phyloP scores from a whole-genome alignment of 2,113 vertebrate species.

The Planiliza haematocheilus region DNA sequence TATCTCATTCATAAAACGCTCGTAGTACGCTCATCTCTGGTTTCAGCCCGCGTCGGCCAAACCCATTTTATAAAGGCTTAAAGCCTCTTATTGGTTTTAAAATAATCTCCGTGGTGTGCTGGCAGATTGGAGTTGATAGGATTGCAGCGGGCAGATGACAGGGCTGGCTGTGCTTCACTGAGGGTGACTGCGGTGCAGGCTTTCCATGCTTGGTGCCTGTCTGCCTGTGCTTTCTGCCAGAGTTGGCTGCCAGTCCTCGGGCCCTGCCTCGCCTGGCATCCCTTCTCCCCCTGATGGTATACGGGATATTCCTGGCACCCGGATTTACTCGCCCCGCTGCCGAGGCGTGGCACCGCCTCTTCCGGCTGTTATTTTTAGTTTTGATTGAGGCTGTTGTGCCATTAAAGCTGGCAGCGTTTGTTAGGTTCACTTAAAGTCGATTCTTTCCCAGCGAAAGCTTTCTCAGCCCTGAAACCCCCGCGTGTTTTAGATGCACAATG shows the following conservation, averaged over 20 bases:
- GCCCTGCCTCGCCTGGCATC: slow-evolving; percentile 61
- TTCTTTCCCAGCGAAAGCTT: slow-evolving; percentile 37
- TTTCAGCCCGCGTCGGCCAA: slow-evolving; percentile 38
- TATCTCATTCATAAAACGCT: slow-evolving; percentile 41
- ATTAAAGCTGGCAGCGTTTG: slow-evolving; percentile 38
- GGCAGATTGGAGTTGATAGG: slow-evolving; percentile 63
- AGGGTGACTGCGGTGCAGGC: slow-evolving; percentile 52
- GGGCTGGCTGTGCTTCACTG: slow-evolving; percentile 46
- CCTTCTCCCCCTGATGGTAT: slow-evolving; percentile 45
- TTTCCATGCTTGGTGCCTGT: slow-evolving; percentile 64
- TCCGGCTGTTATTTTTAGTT: slow-evolving; percentile 74
- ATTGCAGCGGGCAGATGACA: slow-evolving; percentile 60
- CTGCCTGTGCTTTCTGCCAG: slow-evolving; percentile 56
- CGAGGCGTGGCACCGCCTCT: slow-evolving; percentile 62
- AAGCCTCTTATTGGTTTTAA: slow-evolving; percentile 36
- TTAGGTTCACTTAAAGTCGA: slow-evolving; percentile 30
- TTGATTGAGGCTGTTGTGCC: slow-evolving; percentile 30
- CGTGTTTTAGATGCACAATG: not conserved
- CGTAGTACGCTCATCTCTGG: slow-evolving; percentile 12
- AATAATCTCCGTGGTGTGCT: slow-evolving; percentile 43
- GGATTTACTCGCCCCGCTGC: slow-evolving; percentile 43
- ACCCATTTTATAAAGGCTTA: slow-evolving; percentile 32
- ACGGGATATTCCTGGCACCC: slow-evolving; percentile 69
- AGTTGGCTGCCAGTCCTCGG: slow-evolving; percentile 49
- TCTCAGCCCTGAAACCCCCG: not conserved